Evolutionary conservation across 2,113 vertebrate species (phyloP).

Genomic region (Corvus cornix): DNA sequence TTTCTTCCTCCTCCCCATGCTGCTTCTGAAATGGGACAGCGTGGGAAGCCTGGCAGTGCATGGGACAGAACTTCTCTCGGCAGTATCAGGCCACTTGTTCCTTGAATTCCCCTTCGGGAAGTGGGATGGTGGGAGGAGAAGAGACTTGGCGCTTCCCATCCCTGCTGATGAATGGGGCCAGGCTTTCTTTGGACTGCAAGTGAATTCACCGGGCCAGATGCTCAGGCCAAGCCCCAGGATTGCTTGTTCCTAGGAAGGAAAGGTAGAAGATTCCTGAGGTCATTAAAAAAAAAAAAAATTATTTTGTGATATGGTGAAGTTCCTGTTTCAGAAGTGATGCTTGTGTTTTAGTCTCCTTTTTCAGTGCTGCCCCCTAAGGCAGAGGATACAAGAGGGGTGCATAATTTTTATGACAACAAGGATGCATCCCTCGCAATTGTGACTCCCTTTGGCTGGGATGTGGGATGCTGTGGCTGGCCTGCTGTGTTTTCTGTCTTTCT

Average conservation of each 20-base stretch:
- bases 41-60: background rate
- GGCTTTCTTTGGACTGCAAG: background rate
- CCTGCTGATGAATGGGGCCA: background rate
- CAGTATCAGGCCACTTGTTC: background rate
- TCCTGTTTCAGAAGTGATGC: background rate
- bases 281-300: background rate
- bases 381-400: background rate
- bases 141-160: background rate
- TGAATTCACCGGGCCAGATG: background rate
- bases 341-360: background rate
- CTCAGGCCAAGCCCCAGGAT: background rate
- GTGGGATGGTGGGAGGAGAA: background rate
- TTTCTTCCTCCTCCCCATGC: background rate
- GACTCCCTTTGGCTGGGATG: background rate
- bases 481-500: background rate
- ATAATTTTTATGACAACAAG: background rate
- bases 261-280: background rate
- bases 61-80: background rate
- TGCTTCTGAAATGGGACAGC: background rate
- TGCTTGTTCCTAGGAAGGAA: background rate
- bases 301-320: background rate
- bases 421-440: background rate
- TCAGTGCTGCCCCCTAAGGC: background rate
- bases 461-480: fast-evolving
- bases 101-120: background rate